Base-by-base conservation (phyloP, 2,888 invertebrate species). In the Ligdia adustata region DNA sequence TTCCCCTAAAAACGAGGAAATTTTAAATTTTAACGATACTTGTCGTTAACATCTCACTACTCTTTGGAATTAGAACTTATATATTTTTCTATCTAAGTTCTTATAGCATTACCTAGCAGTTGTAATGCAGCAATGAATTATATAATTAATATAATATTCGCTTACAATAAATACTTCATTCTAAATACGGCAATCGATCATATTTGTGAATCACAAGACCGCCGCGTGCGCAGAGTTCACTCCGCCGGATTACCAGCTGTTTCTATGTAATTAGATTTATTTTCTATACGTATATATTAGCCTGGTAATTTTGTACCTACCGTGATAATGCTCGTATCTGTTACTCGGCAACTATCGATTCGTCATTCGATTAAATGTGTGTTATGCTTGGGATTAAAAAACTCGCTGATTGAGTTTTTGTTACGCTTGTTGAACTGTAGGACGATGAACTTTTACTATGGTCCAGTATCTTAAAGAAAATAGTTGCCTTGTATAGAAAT, bases 261-360 rank as follows among this genome's bases (percentile, higher is more conserved):
- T 38, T 32, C 38, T 33, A 29, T 43, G 28, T 39, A 20, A 18
- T 45, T 38, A 11, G 12, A 11, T 42, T 28, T 20, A 22, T 14
- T 45, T 11, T 16, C 4, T 42, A 20, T 22, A 20, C 9, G 28
- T 22, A 20, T 11, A 39, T 18, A 27, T 12, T 18, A 20, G 39
- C 20, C 18, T 12, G 12, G 37, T n/a, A n/a, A 22, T 4, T 22
- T 7, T 6, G 7, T 15, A 32, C n/a, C 28, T 4, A 9, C 27
- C 9, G 13, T 15, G 33, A 40, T 40, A 40, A 28, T 16, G 9
- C 33, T 32, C 39, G 12, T 40, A 34, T 40, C 39, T 40, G 46
- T 46, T 40, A 35, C 46, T 18, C 28, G 15, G 24, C 35, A 31
- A 47, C 29, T 35, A 47, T 35, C 24, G 35, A 47, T 47, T 41